Evolutionary conservation across 2,888 invertebrate genomes (phyloP).

Genomic region (Ichneumoninae sp.): DNA sequence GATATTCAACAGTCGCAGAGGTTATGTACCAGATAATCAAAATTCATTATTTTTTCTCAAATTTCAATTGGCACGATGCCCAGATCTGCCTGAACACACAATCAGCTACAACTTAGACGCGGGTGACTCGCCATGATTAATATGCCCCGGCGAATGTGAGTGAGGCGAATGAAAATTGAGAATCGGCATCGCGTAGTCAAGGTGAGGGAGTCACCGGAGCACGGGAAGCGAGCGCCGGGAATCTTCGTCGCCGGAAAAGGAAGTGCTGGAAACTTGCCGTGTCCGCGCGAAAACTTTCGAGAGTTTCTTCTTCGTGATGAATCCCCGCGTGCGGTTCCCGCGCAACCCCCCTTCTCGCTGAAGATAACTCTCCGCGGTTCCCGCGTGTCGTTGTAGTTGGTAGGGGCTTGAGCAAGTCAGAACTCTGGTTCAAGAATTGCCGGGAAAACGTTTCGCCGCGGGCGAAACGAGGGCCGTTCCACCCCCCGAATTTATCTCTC

Average conservation of each 20-base stretch:
- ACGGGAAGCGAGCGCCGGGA: neutral
- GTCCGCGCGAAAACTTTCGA: constrained; percentile 46
- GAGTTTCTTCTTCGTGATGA: constrained; percentile 56
- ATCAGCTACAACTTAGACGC: neutral
- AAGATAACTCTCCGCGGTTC: constrained; percentile 51
- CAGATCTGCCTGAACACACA: neutral
- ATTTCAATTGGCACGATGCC: neutral
- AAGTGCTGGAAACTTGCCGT: constrained; percentile 46
- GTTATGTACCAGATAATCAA: too few relatives aligned
- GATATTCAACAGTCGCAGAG: too few relatives aligned
- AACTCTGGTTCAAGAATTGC: constrained; percentile 47
- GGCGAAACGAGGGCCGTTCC: constrained; percentile 46
- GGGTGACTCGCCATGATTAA: neutral
- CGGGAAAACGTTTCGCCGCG: constrained; percentile 49
- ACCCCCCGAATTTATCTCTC: constrained; percentile 54
- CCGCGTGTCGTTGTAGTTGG: constrained; percentile 43
- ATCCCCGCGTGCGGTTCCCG: constrained; percentile 33
- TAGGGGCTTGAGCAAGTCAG: constrained; percentile 8
- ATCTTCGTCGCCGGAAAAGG: constrained; percentile 44
- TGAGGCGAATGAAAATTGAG: neutral
- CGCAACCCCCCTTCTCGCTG: constrained; percentile 24
- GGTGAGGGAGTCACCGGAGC: neutral
- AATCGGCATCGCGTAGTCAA: constrained; percentile 22
- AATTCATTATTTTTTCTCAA: too few relatives aligned
- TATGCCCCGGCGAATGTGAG: neutral